A percentile compares a stretch with the other conserved stretches of the same genome.
Evolutionary conservation across 2,113 vertebrate species (phyloP).

Genomic region (Dascyllus trimaculatus): DNA sequence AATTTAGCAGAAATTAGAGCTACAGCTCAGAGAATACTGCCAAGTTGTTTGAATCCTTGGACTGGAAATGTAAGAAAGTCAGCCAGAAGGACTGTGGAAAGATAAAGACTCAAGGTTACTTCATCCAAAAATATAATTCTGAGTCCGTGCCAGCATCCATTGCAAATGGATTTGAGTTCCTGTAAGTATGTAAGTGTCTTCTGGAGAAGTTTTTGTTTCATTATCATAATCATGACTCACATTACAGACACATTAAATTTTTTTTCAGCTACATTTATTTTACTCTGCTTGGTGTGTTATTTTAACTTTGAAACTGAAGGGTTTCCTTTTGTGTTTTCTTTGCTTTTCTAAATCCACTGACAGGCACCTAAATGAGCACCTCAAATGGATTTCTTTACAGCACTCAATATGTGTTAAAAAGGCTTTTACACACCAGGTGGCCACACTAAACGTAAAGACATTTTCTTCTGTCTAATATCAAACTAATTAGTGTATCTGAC

Average conservation of each 20-base stretch:
- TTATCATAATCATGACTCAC: no score
- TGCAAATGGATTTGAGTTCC: not conserved
- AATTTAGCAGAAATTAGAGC: not conserved
- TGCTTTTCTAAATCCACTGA: not conserved
- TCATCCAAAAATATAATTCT: not conserved
- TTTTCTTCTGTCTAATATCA: conserved; percentile 1
- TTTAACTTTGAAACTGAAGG: not conserved
- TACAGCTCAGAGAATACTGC: not conserved
- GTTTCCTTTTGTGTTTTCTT: not conserved
- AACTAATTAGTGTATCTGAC: conserved; percentile 14
- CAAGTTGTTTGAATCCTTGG: not conserved
- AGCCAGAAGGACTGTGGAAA: not conserved
- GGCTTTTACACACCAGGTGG: not conserved
- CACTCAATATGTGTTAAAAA: not conserved
- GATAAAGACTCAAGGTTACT: not conserved
- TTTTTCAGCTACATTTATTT: no score
- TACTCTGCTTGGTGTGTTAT: no score
- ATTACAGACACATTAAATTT: no score
- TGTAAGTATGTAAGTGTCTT: not conserved
- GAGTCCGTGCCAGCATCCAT: not conserved
- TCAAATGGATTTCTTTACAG: not conserved
- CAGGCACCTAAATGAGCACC: not conserved
- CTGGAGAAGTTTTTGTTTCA: not conserved
- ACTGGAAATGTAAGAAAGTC: not conserved
- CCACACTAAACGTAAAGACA: not conserved